phyloP scores from a whole-genome alignment of 2,888 invertebrate species.

The Ophion ellenae region DNA sequence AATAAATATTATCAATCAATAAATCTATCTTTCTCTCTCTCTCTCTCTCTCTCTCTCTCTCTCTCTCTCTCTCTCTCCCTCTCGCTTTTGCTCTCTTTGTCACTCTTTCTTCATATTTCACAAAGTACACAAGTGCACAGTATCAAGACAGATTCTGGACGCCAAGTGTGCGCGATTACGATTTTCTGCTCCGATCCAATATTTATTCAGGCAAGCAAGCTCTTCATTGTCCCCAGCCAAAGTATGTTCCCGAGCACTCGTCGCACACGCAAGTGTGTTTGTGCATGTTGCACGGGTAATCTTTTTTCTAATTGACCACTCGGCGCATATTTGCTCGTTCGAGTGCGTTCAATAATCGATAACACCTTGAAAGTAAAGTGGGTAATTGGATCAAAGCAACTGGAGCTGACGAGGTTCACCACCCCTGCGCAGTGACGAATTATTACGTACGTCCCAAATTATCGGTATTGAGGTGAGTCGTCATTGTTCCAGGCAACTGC shows the following conservation, averaged over 20 bases:
- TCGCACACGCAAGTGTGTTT: neutral
- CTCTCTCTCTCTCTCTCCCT: neutral
- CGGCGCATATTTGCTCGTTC: neutral
- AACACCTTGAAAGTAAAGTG: neutral
- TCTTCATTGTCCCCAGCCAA: neutral
- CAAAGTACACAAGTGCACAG: conserved; percentile 17
- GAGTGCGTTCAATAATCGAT: neutral
- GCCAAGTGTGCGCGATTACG: neutral
- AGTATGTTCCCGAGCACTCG: neutral
- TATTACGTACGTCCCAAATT: neutral
- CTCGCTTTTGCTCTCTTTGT: neutral
- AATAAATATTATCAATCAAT: no score
- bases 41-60: neutral
- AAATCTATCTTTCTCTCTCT: no score
- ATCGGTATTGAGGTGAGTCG: neutral
- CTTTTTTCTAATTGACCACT: neutral
- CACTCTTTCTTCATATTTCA: neutral
- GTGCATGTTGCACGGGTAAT: neutral
- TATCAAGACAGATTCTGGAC: conserved; percentile 1
- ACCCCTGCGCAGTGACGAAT: neutral
- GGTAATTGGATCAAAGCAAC: conserved; percentile 2
- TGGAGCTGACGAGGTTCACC: neutral
- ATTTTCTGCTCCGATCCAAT: conserved; percentile 4
- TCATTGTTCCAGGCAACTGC: neutral
- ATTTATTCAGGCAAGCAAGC: conserved; percentile 18